Percentiles rank a stretch among this genome's conserved stretches.
phyloP scores from a whole-genome alignment of 2,888 invertebrate genomes.

The Coenonympha arcania region DNA sequence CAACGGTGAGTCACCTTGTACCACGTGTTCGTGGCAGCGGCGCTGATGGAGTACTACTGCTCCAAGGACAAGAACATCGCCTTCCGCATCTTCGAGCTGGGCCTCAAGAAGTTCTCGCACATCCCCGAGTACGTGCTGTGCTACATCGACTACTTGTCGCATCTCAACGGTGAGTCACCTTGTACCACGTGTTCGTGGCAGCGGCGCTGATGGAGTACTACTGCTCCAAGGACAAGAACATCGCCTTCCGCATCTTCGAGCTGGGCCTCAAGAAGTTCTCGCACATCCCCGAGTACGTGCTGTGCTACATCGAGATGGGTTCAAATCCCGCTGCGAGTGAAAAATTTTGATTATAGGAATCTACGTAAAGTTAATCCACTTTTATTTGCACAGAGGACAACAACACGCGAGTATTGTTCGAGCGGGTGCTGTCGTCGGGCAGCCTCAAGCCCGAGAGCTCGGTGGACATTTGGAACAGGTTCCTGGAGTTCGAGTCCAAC shows the following conservation, averaged over 20 bases:
- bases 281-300: slow-evolving; percentile 94
- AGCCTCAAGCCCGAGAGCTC: slow-evolving; percentile 93
- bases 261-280: slow-evolving; percentile 97
- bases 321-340: no score
- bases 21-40: slow-evolving; percentile 97
- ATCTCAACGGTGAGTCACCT: no score
- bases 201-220: slow-evolving; percentile 99
- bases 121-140: slow-evolving; percentile 96
- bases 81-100: slow-evolving; percentile 96
- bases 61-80: slow-evolving; percentile 98
- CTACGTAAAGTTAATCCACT: no score
- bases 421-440: slow-evolving; percentile 94
- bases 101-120: slow-evolving; percentile 95
- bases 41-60: slow-evolving; percentile 99
- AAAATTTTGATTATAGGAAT: no score
- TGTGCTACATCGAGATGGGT: slow-evolving; percentile 98
- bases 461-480: slow-evolving; percentile 98
- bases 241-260: slow-evolving; percentile 97
- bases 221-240: slow-evolving; percentile 97
- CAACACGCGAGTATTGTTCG: slow-evolving; percentile 98
- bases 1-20: no score
- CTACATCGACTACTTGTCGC: no score
- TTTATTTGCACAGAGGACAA: slow-evolving; percentile 88
- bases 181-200: slow-evolving; percentile 95
- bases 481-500: slow-evolving; percentile 98